Percentiles rank a stretch among this genome's conserved stretches.
These are phyloP conservation scores for Drosophila repleta DNA, from an alignment of 1,140 invertebrate species.

Conservation along the genomic window DNA sequence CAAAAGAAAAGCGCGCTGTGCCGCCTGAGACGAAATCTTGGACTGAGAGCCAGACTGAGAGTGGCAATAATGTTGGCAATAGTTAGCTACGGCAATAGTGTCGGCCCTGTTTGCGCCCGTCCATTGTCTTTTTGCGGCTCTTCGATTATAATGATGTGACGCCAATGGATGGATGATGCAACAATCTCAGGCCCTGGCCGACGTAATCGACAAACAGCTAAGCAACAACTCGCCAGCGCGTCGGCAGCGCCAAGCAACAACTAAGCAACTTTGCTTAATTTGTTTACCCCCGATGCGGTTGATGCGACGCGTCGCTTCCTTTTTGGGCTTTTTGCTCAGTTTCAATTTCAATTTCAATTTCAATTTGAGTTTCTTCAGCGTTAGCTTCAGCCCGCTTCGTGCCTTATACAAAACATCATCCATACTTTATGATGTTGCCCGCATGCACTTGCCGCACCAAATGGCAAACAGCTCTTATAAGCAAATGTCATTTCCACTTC, in stretches of 20 bases:
- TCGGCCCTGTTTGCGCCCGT: slow-evolving; percentile 12
- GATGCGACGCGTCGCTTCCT: slow-evolving; percentile 25
- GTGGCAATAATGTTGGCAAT: slow-evolving; percentile 12
- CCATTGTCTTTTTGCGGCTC: slow-evolving; percentile 63
- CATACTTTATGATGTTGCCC: slow-evolving; percentile 8
- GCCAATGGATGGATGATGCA: slow-evolving; percentile 69
- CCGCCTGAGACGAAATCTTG: slow-evolving; percentile 6
- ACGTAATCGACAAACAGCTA: slow-evolving; percentile 52
- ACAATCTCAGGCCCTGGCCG: slow-evolving; percentile 53
- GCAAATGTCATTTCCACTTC: slow-evolving; percentile 13
- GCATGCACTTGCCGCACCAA: slow-evolving; percentile 17
- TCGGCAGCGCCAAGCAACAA: slow-evolving; percentile 2
- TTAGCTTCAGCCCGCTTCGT: slow-evolving; percentile 13
- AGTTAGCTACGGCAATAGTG: slow-evolving; percentile 13
- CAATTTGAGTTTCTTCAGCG: slow-evolving; percentile 24
- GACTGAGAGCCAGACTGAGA: slow-evolving; percentile 3
- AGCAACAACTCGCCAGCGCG: slow-evolving; percentile 12
- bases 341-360: slow-evolving; percentile 5
- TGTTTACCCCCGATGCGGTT: slow-evolving; percentile 43
- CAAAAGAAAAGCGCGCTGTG: slow-evolving; percentile 45
- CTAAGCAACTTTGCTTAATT: slow-evolving; percentile 49
- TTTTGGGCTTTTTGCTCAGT: slow-evolving; percentile 2
- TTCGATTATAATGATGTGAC: slow-evolving; percentile 75
- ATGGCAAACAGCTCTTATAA: slow-evolving; percentile 6
- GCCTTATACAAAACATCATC: slow-evolving; percentile 13